Evolutionary conservation across 2,888 invertebrate species (phyloP).

Genomic region (Vesta saturnalis): DNA sequence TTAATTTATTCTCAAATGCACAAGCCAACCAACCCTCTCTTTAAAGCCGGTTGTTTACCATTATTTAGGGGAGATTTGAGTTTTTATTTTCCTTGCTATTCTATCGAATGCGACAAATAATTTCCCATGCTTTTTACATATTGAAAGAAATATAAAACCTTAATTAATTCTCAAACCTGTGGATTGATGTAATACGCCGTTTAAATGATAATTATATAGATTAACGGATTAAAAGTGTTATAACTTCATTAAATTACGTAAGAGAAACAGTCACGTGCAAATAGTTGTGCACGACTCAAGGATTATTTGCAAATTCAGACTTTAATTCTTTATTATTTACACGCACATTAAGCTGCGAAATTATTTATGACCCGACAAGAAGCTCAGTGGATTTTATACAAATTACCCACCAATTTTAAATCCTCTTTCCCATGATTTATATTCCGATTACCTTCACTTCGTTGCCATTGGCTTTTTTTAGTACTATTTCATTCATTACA

Average conservation of each 20-base stretch:
- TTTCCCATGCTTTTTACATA: too few relatives aligned
- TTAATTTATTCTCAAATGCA: constrained; percentile 1
- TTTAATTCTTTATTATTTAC: constrained; percentile 15
- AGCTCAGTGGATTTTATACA: constrained; percentile 41
- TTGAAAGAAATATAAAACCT: too few relatives aligned
- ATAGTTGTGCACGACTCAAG: not conserved
- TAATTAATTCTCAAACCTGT: constrained; percentile 1
- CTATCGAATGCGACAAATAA: too few relatives aligned
- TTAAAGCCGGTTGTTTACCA: constrained; percentile 1
- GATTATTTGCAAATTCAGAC: not conserved
- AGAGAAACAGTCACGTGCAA: not conserved
- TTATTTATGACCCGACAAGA: constrained; percentile 36
- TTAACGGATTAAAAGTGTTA: not conserved
- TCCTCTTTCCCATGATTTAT: constrained; percentile 39
- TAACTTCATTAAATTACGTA: not conserved
- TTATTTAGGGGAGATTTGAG: not conserved
- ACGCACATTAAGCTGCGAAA: constrained; percentile 34
- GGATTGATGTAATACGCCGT: not conserved
- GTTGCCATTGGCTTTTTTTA: constrained; percentile 31
- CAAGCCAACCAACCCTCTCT: not conserved
- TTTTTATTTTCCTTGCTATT: not conserved
- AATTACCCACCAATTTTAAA: constrained; percentile 39
- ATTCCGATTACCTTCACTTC: constrained; percentile 37
- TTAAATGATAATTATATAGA: not conserved
- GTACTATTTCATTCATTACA: constrained; percentile 25